Conservation (phyloP, 2,113 vertebrate species). For the Gymnobelideus leadbeateri region DNA sequence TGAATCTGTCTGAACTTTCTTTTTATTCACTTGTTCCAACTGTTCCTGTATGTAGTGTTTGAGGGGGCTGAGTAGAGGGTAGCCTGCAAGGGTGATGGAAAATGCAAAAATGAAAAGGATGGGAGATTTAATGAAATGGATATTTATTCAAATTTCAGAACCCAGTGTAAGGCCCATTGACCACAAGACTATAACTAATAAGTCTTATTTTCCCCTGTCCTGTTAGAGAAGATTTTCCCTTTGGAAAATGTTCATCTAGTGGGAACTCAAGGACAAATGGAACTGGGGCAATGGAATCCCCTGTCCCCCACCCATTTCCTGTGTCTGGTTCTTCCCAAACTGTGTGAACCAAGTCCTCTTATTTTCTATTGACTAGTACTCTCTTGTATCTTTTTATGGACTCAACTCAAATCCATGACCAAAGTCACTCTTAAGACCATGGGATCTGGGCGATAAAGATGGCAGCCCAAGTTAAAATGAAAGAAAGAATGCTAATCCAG, state of each 20-base stretch:
- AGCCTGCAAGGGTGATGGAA: not conserved
- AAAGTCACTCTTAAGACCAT: not conserved
- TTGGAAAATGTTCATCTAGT: conserved; percentile 3
- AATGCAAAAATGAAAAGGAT: not conserved
- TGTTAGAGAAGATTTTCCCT: not conserved
- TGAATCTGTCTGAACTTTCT: not conserved
- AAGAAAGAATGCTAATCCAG: not conserved
- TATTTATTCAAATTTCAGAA: not conserved
- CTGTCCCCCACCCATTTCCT: not conserved
- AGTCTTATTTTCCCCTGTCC: not conserved
- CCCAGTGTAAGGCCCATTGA: not conserved
- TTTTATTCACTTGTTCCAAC: not conserved
- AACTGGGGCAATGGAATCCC: not conserved
- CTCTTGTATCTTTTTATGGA: not conserved
- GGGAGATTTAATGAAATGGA: not conserved
- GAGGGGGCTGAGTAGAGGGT: not conserved
- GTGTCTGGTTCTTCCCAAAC: not conserved
- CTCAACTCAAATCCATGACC: not conserved
- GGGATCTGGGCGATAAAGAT: not conserved
- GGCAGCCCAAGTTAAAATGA: not conserved
- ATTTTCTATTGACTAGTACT: not conserved
- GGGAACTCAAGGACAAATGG: not conserved
- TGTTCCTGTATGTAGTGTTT: not conserved
- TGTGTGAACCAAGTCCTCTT: not conserved
- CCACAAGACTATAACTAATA: not conserved